Conservation (phyloP, 2,888 invertebrate genomes). For the Malthinus flaveolus region DNA sequence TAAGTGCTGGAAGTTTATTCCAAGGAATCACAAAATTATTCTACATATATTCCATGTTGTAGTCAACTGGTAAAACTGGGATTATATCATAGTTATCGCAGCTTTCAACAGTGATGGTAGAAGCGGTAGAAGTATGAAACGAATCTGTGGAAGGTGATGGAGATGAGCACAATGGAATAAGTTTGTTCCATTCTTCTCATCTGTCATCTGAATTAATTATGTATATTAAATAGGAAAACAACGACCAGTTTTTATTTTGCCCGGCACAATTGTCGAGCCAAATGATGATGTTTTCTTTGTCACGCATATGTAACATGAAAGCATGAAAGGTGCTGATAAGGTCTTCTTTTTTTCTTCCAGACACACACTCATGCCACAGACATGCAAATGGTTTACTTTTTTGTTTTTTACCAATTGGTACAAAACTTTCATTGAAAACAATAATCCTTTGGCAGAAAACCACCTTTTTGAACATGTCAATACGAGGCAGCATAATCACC, state of each 20-base stretch:
- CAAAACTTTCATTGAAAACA: constrained; percentile 17
- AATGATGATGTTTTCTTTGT: background rate
- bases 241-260: constrained; percentile 6
- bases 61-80: no score
- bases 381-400: constrained; percentile 11
- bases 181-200: no score
- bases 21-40: no score
- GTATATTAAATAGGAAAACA: constrained; percentile 1
- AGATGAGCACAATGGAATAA: no score
- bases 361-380: constrained; percentile 27
- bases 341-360: constrained; percentile 16
- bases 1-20: no score
- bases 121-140: no score
- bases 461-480: constrained; percentile 18
- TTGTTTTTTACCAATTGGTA: constrained; percentile 15
- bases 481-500: constrained; percentile 19
- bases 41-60: no score
- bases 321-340: constrained; percentile 21
- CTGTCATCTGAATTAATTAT: constrained; percentile 1
- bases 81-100: no score
- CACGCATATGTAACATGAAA: constrained; percentile 12
- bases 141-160: no score
- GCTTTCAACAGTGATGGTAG: no score
- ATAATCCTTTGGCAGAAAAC: constrained; percentile 14
- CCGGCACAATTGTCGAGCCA: constrained; percentile 2